A percentile compares a stretch with the other conserved stretches of the same genome.
Conservation (phyloP, 30 jellyfish, hydroid and myxozoan species). For the Aurelia sp. region DNA sequence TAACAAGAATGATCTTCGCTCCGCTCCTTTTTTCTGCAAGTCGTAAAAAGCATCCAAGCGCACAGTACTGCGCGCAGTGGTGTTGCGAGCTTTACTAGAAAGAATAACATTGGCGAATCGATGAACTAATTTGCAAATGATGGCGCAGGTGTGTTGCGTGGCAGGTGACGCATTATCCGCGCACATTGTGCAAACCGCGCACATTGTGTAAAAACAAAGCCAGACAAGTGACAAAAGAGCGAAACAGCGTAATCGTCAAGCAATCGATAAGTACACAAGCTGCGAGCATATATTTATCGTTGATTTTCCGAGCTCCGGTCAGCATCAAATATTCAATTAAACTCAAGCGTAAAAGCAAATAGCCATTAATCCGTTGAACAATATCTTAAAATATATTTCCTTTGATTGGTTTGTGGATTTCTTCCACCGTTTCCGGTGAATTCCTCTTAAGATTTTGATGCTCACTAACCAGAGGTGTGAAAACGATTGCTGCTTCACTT, state of each 20-base stretch:
- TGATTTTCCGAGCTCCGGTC: conserved; percentile 56
- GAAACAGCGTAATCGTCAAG: no score
- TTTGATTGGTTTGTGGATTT: no score
- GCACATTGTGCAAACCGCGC: conserved; percentile 50
- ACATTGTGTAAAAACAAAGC: conserved; percentile 19
- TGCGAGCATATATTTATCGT: conserved; percentile 37
- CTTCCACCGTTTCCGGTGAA: no score
- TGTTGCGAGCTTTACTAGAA: conserved; percentile 5
- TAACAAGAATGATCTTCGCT: no score
- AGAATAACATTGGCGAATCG: conserved; percentile 33
- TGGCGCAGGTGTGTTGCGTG: conserved; percentile 41
- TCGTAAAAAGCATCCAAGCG: background rate
- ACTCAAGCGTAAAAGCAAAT: conserved; percentile 46
- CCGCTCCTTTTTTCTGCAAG: no score
- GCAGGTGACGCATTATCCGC: conserved; percentile 67
- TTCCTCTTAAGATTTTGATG: no score
- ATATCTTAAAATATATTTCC: no score
- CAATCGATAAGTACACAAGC: conserved; percentile 34
- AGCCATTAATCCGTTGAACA: conserved; percentile 26
- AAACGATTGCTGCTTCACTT: no score
- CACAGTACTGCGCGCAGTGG: conserved; percentile 18
- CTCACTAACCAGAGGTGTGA: no score
- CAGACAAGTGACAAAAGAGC: conserved; percentile 26
- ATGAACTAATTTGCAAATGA: conserved; percentile 40
- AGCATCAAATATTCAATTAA: conserved; percentile 30